Evolutionary conservation across 2,797 vertebrate genomes (phyloP), one percentile per base, ranked within the genome.

Genomic region (Antrozous pallidus): DNA sequence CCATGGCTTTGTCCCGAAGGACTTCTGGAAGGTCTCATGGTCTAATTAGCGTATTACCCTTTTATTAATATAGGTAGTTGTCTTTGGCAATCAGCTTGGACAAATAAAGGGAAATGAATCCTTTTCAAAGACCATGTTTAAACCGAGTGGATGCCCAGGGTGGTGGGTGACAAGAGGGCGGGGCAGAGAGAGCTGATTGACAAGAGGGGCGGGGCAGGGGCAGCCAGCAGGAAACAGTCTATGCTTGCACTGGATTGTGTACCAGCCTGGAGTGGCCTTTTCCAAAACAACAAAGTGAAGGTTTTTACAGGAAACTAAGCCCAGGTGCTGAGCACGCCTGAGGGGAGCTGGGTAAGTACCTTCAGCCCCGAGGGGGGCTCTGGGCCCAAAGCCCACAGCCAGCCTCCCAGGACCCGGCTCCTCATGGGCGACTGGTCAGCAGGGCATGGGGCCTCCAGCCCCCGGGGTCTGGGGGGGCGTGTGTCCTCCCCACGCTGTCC

Each of bases 201-300:
- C 22, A 20, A 20, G 0, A 5, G 26, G 2, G 47, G 14, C 31
- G 6, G 45, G 28, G 13, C 8, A 22, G 67, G 33, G 5, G 4
- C 31, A 2, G 17, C 1, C 0, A 1, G 4, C 13, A 12, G 38
- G 22, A 16, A 0, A 4, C 5, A n/a, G n/a, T n/a, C n/a, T n/a
- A n/a, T n/a, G n/a, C n/a, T n/a, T n/a, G n/a, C n/a, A n/a, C 22
- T 26, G 31, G 24, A n/a, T 58, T 79, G 65, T 58, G 18, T 56
- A 36, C 38, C 56, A 13, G 40, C 3, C 38, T 26, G 24, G 17
- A 17, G 49, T 61, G n/a, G n/a, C 6, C 14, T 61, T 12, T 16
- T 86, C 26, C 54, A 70, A 91, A 79, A 38, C 26, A 56, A 33
- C 58, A 20, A 26, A 65, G 65, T 47, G 8, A 20, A 47, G 24